Conservation (phyloP, 2,113 vertebrate genomes). For the Sinocyclocheilus grahami region DNA sequence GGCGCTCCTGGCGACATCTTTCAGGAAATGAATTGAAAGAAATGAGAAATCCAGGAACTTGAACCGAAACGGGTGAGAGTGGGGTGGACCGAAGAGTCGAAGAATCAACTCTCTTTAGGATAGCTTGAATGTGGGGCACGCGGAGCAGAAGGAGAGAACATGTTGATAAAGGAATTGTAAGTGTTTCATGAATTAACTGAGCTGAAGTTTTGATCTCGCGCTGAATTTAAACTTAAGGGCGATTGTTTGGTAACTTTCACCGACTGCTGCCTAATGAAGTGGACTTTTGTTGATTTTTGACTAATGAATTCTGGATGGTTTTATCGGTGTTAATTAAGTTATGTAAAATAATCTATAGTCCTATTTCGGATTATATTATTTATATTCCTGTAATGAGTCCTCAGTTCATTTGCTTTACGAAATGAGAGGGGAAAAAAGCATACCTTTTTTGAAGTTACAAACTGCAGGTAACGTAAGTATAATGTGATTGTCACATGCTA, state of each 20-base stretch:
- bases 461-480: background rate
- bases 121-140: conserved; percentile 17
- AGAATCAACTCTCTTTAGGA: background rate
- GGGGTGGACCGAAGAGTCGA: background rate
- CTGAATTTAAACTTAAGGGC: background rate
- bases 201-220: background rate
- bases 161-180: conserved; percentile 78
- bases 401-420: background rate
- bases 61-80: background rate
- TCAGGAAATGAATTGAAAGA: conserved; percentile 67
- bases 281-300: background rate
- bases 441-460: background rate
- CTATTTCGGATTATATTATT: background rate
- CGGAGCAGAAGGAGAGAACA: conserved; percentile 46
- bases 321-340: background rate
- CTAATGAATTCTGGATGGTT: background rate
- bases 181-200: conserved; percentile 47
- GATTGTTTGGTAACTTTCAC: background rate
- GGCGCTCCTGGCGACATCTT: conserved; percentile 62
- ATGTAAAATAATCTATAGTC: background rate
- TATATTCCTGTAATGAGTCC: background rate
- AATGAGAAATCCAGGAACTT: conserved; percentile 50
- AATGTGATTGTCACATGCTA: conserved; percentile 45
- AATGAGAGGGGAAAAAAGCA: background rate
- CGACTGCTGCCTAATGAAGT: background rate